Conservation (phyloP, 1,140 invertebrate genomes). For the Drosophila grimshawi region DNA sequence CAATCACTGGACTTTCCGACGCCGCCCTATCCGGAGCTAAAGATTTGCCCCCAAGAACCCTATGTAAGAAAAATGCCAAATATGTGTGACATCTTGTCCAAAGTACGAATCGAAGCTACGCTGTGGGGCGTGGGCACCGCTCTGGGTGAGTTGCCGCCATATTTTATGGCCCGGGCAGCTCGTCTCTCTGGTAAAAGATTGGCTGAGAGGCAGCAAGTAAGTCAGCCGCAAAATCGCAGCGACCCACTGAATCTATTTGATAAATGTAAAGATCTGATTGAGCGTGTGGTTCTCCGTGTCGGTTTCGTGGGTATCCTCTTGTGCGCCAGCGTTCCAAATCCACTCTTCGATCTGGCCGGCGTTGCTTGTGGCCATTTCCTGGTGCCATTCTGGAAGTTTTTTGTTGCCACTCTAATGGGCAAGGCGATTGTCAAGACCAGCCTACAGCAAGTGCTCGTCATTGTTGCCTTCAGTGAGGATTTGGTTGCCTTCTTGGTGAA, state of each 20-base stretch:
- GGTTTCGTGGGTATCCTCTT: slow-evolving; percentile 98
- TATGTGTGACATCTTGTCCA: slow-evolving; percentile 96
- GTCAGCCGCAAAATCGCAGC: slow-evolving; percentile 88
- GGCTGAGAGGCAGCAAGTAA: slow-evolving; percentile 90
- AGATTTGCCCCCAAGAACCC: slow-evolving; percentile 90
- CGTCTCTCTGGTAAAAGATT: slow-evolving; percentile 89
- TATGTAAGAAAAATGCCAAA: slow-evolving; percentile 86
- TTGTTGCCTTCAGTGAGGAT: slow-evolving; percentile 97
- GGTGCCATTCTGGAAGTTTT: slow-evolving; percentile 99
- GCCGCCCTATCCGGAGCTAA: slow-evolving; percentile 94
- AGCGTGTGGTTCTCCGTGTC: slow-evolving; percentile 95
- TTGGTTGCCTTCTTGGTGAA: slow-evolving; percentile 92
- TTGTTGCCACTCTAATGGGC: slow-evolving; percentile 98
- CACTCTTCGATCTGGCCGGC: slow-evolving; percentile 98
- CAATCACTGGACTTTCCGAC: slow-evolving; percentile 96
- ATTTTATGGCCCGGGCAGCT: slow-evolving; percentile 98
- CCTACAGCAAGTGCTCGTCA: slow-evolving; percentile 98
- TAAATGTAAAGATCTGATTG: slow-evolving; percentile 93
- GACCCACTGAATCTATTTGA: slow-evolving; percentile 85
- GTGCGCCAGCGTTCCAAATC: slow-evolving; percentile 99
- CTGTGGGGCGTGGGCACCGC: slow-evolving; percentile 99
- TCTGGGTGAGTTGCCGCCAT: slow-evolving; percentile 96
- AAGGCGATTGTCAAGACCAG: slow-evolving; percentile 99
- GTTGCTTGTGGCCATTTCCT: slow-evolving; percentile 99
- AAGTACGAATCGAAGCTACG: slow-evolving; percentile 96